phyloP scores from a whole-genome alignment of 2,113 vertebrate species.

The Nycticryphes semicollaris region DNA sequence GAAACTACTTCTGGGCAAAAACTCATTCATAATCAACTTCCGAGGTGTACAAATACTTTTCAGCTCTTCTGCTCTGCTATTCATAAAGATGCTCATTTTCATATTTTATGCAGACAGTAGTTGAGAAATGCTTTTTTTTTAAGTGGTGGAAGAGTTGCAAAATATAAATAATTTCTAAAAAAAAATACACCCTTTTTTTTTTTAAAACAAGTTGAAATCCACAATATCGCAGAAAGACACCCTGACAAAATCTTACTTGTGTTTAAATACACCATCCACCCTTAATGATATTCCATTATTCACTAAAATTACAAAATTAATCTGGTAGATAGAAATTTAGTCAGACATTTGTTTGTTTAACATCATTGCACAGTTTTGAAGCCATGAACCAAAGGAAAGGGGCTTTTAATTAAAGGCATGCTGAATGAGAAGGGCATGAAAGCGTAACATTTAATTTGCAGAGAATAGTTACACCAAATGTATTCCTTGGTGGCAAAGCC shows the following conservation, averaged over 20 bases:
- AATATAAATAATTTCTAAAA: background rate
- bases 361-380: background rate
- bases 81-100: background rate
- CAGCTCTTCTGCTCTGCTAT: background rate
- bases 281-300: background rate
- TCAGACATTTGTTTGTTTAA: slow-evolving; percentile 4
- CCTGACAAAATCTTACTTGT: background rate
- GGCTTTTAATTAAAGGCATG: slow-evolving; percentile 21
- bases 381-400: background rate
- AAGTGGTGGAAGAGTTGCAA: background rate
- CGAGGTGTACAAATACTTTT: background rate
- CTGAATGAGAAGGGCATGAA: background rate
- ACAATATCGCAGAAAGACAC: background rate
- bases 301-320: background rate
- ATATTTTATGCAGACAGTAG: background rate
- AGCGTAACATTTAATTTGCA: background rate
- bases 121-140: background rate
- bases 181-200: background rate
- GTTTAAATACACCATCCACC: background rate
- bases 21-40: background rate
- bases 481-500: background rate
- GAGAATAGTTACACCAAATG: background rate
- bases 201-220: background rate
- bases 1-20: background rate
- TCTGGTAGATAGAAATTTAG: background rate